Conservation (phyloP, 2,113 vertebrate species). For the Bos javanicus region DNA sequence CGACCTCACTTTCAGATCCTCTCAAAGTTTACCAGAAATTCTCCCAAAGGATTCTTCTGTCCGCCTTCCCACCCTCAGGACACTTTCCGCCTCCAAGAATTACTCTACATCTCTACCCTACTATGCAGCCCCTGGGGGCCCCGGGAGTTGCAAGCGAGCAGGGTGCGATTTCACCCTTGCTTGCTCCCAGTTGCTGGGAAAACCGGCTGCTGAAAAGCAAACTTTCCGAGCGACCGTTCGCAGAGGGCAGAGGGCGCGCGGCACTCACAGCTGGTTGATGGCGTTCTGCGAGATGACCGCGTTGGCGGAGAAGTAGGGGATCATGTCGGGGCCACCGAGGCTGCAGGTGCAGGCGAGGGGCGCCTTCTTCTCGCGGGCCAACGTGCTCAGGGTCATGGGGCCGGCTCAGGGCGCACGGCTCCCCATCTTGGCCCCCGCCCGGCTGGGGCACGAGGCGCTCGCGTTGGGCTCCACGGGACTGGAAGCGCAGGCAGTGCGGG, state of each 20-base stretch:
- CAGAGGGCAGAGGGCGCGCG: neutral
- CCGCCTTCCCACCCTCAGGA: neutral
- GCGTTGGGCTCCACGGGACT: neutral
- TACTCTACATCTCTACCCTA: neutral
- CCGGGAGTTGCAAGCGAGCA: neutral
- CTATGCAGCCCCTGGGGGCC: too few relatives aligned
- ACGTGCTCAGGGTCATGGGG: conserved; percentile 84
- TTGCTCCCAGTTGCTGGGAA: neutral
- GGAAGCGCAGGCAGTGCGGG: neutral
- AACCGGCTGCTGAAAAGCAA: conserved; percentile 21
- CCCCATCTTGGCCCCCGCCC: neutral
- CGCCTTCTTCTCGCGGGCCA: conserved; percentile 77
- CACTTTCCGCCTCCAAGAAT: neutral
- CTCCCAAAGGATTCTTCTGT: neutral
- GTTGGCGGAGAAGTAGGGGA: conserved; percentile 93
- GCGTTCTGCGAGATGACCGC: conserved; percentile 91
- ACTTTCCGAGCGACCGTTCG: conserved; percentile 46
- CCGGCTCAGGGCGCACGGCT: neutral
- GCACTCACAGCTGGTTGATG: conserved; percentile 95
- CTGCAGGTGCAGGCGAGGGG: conserved; percentile 78
- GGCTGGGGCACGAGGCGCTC: neutral
- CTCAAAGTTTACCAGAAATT: neutral
- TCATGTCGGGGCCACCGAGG: conserved; percentile 84
- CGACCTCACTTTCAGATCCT: neutral
- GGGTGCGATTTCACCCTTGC: neutral